These are phyloP conservation scores for Triplophysa tibetana DNA, from an alignment of 2,113 vertebrate species.

Conservation along the genomic window DNA sequence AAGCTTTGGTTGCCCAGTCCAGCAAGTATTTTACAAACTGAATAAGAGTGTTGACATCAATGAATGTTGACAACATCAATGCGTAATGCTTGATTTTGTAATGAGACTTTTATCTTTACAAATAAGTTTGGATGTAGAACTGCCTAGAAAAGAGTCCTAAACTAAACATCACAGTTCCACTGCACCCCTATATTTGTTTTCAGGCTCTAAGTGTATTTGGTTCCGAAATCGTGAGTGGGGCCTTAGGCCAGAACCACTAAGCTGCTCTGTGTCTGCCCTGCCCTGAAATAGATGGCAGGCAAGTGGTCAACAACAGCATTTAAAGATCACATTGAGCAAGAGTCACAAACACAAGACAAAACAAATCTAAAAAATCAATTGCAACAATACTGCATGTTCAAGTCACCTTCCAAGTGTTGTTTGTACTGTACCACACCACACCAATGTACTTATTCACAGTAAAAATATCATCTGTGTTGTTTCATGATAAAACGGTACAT, in stretches of 20 bases:
- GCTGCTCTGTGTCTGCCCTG: not conserved
- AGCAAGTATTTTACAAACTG: no score
- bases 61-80: no score
- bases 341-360: not conserved
- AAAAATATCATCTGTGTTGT: not conserved
- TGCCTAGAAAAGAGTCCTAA: not conserved
- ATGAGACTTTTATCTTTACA: not conserved
- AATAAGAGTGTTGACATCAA: no score
- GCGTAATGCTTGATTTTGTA: not conserved
- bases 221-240: constrained; percentile 15
- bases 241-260: not conserved
- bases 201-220: not conserved
- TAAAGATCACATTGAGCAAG: constrained; percentile 24
- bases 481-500: not conserved
- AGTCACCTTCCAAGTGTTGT: not conserved
- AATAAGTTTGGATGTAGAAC: not conserved
- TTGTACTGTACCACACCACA: not conserved
- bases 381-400: constrained; percentile 15
- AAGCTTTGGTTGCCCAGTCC: no score
- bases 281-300: constrained; percentile 47
- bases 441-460: not conserved
- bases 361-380: constrained; percentile 1
- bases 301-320: constrained; percentile 45
- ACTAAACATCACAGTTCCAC: not conserved
- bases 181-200: not conserved